A percentile compares a stretch with the other conserved stretches of the same genome.
Conservation (phyloP, 1,140 invertebrate species). For the Telenomus remus region DNA sequence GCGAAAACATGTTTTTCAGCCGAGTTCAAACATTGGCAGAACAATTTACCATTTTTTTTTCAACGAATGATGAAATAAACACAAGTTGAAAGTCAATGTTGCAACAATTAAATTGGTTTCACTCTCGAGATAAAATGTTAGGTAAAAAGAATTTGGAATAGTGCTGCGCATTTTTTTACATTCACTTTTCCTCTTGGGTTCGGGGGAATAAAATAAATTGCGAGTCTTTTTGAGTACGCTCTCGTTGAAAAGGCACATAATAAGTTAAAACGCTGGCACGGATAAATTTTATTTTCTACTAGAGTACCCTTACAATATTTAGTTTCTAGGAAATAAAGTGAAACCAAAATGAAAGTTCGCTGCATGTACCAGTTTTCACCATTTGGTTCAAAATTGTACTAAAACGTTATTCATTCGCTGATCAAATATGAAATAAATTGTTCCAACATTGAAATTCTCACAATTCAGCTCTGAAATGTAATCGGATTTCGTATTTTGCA, state of each 20-base stretch:
- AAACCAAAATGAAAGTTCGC: neutral
- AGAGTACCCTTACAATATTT: conserved; percentile 3
- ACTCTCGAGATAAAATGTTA: too few species aligned
- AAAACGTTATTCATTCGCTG: too few species aligned
- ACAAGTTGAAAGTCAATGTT: too few species aligned
- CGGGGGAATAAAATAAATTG: neutral
- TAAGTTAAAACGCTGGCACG: neutral
- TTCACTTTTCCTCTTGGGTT: neutral
- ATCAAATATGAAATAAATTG: too few species aligned
- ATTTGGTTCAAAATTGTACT: neutral
- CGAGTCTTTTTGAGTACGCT: conserved; percentile 3
- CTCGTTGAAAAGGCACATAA: neutral
- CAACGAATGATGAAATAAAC: too few species aligned
- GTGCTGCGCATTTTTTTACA: neutral
- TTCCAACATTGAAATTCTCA: too few species aligned
- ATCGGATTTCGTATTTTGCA: conserved; percentile 47
- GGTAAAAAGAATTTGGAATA: too few species aligned
- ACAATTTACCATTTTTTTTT: too few species aligned
- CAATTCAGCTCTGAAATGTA: too few species aligned
- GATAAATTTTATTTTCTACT: neutral
- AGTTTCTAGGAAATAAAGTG: neutral
- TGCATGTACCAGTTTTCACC: neutral
- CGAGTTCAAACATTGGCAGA: too few species aligned
- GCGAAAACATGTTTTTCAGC: too few species aligned
- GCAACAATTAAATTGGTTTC: too few species aligned